A percentile compares a stretch with the other conserved stretches of the same genome.
These are phyloP conservation scores for Motacilla tschutschensis DNA, from an alignment of 2,113 vertebrate genomes.

Conservation along the genomic window DNA sequence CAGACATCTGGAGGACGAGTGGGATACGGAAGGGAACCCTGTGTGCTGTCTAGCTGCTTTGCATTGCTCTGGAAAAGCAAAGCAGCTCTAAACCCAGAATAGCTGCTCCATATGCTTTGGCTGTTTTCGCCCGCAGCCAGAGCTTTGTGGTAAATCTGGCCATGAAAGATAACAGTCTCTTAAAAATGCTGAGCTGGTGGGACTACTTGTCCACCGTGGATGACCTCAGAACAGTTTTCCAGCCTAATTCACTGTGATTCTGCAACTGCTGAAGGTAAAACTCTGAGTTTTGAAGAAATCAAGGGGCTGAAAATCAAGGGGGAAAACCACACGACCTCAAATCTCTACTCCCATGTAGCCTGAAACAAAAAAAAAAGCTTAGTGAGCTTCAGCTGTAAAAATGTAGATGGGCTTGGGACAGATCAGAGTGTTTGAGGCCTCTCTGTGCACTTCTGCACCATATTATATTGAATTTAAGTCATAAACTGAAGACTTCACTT, in stretches of 20 bases:
- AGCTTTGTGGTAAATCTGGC: constrained; percentile 21
- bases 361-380: background rate
- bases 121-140: background rate
- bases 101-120: constrained; percentile 42
- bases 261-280: background rate
- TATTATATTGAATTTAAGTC: background rate
- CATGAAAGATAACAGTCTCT: background rate
- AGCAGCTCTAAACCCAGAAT: constrained; percentile 38
- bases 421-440: background rate
- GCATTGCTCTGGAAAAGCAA: constrained; percentile 31
- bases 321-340: background rate
- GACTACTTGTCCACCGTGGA: background rate
- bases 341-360: background rate
- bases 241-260: background rate
- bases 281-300: background rate
- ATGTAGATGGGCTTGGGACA: background rate
- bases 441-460: background rate
- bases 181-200: background rate
- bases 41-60: constrained; percentile 36
- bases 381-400: background rate
- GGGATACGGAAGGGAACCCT: background rate
- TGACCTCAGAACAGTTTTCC: background rate
- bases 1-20: background rate
- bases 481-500: background rate
- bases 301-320: background rate